phyloP scores from a whole-genome alignment of 1,140 invertebrate genomes.

The Psix sp. region DNA sequence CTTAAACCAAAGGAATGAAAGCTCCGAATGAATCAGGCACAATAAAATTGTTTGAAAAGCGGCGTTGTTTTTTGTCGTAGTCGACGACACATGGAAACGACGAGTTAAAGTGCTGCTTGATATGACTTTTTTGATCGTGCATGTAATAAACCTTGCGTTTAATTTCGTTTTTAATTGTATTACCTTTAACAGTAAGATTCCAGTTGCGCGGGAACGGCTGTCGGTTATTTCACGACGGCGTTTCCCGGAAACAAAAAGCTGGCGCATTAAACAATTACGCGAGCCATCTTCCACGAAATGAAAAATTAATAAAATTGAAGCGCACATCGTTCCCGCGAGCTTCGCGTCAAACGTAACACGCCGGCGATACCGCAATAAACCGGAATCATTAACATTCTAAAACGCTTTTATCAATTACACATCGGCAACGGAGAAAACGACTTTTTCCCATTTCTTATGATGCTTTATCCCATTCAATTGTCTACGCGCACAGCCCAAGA shows the following conservation, averaged over 20 bases:
- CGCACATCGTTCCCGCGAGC: constrained; percentile 4
- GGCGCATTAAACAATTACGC: constrained; percentile 18
- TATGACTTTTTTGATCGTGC: background rate
- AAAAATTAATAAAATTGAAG: constrained; percentile 45
- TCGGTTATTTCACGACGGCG: background rate
- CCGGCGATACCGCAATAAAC: constrained; percentile 28
- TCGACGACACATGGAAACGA: too few species aligned
- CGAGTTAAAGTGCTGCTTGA: too few species aligned
- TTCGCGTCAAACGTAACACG: constrained; percentile 20
- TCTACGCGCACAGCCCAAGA: constrained; percentile 6
- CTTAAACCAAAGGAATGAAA: too few species aligned
- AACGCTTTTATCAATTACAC: constrained; percentile 36
- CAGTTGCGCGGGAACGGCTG: constrained; percentile 12
- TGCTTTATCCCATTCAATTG: constrained; percentile 31
- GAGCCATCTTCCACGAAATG: constrained; percentile 29
- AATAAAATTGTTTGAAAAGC: too few species aligned
- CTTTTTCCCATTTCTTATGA: constrained; percentile 13
- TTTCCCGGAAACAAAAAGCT: constrained; percentile 12
- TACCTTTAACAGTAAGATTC: constrained; percentile 6
- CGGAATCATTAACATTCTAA: constrained; percentile 42
- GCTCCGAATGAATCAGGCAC: too few species aligned
- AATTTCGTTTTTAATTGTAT: constrained; percentile 3
- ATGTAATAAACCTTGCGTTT: background rate
- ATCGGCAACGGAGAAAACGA: constrained; percentile 20
- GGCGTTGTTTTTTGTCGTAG: too few species aligned